Percentiles rank a stretch among this genome's conserved stretches.
Conservation (phyloP, 1,140 invertebrate species). For the Rhopalosiphum maidis region DNA sequence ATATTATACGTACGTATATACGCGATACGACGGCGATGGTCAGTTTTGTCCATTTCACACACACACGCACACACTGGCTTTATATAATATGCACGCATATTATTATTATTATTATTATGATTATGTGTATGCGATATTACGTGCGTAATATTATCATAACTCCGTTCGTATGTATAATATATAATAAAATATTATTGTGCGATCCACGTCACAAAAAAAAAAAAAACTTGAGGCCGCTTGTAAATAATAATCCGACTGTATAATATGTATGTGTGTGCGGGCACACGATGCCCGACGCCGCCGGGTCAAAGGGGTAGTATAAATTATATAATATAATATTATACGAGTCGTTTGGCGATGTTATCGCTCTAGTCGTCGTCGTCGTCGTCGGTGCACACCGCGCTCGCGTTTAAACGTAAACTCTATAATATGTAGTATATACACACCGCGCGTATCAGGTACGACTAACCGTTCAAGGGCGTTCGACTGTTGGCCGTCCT, state of each 20-base stretch:
- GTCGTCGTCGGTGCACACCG: not conserved
- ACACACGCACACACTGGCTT: not conserved
- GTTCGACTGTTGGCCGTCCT: not conserved
- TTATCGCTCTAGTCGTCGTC: not conserved
- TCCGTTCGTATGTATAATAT: not conserved
- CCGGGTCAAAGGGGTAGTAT: slow-evolving; percentile 21
- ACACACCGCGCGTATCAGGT: not conserved
- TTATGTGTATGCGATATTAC: slow-evolving; percentile 12
- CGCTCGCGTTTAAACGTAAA: not conserved
- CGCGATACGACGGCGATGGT: not conserved
- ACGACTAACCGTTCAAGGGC: slow-evolving; percentile 1
- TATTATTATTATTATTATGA: slow-evolving; percentile 30
- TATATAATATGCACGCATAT: not conserved
- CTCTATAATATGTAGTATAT: not conserved
- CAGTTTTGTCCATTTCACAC: not conserved
- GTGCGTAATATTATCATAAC: not conserved
- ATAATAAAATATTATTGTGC: not conserved
- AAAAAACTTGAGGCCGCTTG: not conserved
- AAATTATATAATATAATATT: slow-evolving; percentile 17
- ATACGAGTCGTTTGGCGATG: slow-evolving; percentile 15
- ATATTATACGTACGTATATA: not conserved
- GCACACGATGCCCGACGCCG: not conserved
- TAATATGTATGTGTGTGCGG: not conserved
- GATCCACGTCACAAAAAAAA: not conserved
- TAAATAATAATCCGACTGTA: not conserved